Percentiles rank a stretch among this genome's conserved stretches.
These are phyloP conservation scores for Rhopilema esculentum DNA, from an alignment of 30 jellyfish, hydroid and myxozoan genomes.

Conservation along the genomic window DNA sequence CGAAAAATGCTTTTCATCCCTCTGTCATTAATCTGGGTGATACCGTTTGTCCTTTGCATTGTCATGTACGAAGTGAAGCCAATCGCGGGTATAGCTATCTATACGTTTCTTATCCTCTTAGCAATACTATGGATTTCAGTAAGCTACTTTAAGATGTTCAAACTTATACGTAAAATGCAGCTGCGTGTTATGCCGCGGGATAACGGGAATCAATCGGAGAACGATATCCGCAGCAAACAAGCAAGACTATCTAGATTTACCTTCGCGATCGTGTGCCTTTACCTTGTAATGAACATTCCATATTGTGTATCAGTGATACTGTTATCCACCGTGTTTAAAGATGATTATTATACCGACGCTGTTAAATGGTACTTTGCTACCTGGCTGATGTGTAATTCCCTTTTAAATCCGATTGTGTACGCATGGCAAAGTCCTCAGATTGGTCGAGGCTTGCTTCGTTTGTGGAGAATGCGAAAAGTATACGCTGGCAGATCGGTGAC, in stretches of 20 bases:
- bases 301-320: slow-evolving; percentile 35
- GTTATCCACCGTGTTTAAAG: slow-evolving; percentile 5
- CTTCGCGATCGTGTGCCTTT: slow-evolving; percentile 26
- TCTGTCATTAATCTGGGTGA: slow-evolving; percentile 47
- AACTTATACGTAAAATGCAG: slow-evolving; percentile 43
- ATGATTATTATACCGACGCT: not conserved
- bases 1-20: slow-evolving; percentile 31
- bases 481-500: not conserved
- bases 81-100: slow-evolving; percentile 15
- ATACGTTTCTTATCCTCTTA: slow-evolving; percentile 15
- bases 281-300: slow-evolving; percentile 38
- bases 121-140: slow-evolving; percentile 39
- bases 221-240: slow-evolving; percentile 38
- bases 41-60: slow-evolving; percentile 14
- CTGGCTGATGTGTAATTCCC: slow-evolving; percentile 30
- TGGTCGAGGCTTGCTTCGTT: slow-evolving; percentile 46
- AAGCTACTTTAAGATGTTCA: slow-evolving; percentile 39
- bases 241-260: slow-evolving; percentile 56
- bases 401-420: slow-evolving; percentile 54
- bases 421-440: slow-evolving; percentile 70
- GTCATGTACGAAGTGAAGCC: slow-evolving; percentile 44
- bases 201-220: slow-evolving; percentile 8
- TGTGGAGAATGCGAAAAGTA: slow-evolving; percentile 31
- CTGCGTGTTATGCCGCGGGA: slow-evolving; percentile 12
- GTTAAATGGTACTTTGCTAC: slow-evolving; percentile 33